phyloP scores from a whole-genome alignment of 2,113 vertebrate genomes.

The Sclerurus mexicanus region DNA sequence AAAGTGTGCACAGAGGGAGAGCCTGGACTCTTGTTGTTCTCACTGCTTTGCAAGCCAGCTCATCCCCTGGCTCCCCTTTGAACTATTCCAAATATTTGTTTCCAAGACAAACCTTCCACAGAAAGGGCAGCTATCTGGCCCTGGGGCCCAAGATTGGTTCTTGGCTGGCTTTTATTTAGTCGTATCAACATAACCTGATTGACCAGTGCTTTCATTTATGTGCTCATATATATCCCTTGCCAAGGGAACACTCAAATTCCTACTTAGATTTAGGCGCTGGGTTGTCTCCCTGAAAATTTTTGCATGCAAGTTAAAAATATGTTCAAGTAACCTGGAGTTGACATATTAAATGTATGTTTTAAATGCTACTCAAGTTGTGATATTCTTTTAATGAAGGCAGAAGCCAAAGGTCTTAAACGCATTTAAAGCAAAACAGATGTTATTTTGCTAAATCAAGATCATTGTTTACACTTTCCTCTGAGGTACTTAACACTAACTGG shows the following conservation, averaged over 20 bases:
- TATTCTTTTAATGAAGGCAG: background rate
- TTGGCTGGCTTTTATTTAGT: background rate
- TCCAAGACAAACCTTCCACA: slow-evolving; percentile 9
- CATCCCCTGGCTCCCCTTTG: background rate
- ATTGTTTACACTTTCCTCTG: background rate
- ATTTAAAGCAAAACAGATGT: slow-evolving; percentile 19
- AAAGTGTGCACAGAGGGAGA: fast-evolving
- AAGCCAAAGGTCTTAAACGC: background rate
- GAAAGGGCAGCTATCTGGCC: background rate
- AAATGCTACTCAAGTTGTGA: background rate
- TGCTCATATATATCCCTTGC: background rate
- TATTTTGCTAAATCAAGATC: slow-evolving; percentile 9
- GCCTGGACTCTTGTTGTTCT: background rate
- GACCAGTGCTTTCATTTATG: background rate
- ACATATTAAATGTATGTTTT: background rate
- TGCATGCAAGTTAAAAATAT: background rate
- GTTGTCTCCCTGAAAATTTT: background rate
- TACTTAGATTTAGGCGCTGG: background rate
- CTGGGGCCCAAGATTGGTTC: background rate
- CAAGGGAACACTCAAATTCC: background rate
- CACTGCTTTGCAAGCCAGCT: background rate
- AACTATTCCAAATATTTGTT: slow-evolving; percentile 51
- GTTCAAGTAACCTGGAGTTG: background rate
- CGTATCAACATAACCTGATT: background rate
- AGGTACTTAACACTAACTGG: background rate